Conservation (phyloP, 1,140 invertebrate genomes). For the Calosoma granatense region DNA sequence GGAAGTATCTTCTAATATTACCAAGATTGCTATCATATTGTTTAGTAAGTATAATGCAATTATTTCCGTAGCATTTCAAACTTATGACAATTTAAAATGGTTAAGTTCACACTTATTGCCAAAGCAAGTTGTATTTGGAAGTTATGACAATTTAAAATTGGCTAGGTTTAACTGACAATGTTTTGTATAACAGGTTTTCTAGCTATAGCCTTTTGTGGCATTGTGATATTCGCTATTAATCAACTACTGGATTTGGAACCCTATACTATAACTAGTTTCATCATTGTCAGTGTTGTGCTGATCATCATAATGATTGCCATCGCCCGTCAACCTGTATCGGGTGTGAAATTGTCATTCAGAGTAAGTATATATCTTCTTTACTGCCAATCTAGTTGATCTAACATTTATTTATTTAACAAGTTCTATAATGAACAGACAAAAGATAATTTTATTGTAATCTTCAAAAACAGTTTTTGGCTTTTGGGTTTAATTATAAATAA, state of each 20-base stretch:
- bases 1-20: conserved; percentile 43
- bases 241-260: conserved; percentile 22
- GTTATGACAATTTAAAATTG: no score
- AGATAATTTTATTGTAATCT: conserved; percentile 1
- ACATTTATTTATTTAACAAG: conserved; percentile 2
- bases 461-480: conserved; percentile 12
- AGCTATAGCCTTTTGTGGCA: neutral
- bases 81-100: no score
- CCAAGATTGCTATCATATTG: conserved; percentile 44
- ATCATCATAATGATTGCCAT: conserved; percentile 28
- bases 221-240: conserved; percentile 26
- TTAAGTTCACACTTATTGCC: no score
- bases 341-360: conserved; percentile 32
- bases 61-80: no score
- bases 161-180: no score
- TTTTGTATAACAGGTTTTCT: conserved; percentile 1
- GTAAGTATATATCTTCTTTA: no score
- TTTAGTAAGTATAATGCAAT: conserved; percentile 39
- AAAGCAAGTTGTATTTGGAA: no score
- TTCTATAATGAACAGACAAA: conserved; percentile 1
- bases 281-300: conserved; percentile 23
- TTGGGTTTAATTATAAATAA: no score
- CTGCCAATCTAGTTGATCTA: no score
- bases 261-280: conserved; percentile 19
- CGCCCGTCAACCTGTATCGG: conserved; percentile 26